These are phyloP conservation scores for Porites rus DNA, from an alignment of 92 coral and sea anemone species.

Conservation along the genomic window DNA sequence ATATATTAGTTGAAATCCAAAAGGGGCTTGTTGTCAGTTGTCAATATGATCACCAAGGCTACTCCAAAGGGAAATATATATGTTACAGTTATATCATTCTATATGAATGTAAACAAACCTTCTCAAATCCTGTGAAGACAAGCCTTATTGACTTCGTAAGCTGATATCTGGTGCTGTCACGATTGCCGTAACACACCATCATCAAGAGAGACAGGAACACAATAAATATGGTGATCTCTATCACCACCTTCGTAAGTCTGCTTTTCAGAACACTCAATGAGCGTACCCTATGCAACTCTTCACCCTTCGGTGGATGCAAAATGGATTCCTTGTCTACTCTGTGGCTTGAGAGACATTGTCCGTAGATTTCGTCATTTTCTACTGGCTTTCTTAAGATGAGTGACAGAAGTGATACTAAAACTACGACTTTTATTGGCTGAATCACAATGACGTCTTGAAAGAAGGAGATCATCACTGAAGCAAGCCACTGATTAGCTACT, in stretches of 20 bases:
- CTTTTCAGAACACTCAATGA: conserved; percentile 56
- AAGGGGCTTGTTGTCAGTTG: too few relatives aligned
- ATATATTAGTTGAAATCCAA: too few relatives aligned
- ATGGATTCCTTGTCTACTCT: conserved; percentile 12
- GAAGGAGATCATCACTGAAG: conserved; percentile 83
- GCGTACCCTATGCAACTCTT: conserved; percentile 70
- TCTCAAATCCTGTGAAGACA: conserved; percentile 63
- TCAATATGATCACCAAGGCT: too few relatives aligned
- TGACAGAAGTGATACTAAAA: conserved; percentile 75
- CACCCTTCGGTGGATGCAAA: conserved; percentile 68
- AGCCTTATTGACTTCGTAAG: conserved; percentile 63
- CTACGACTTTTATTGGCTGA: conserved; percentile 87
- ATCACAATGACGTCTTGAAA: conserved; percentile 87
- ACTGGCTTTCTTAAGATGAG: conserved; percentile 83
- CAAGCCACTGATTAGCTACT: conserved; percentile 86
- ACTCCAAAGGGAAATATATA: too few relatives aligned
- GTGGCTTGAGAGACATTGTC: conserved; percentile 61
- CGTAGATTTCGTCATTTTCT: conserved; percentile 72
- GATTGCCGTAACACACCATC: conserved; percentile 78
- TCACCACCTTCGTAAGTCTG: conserved; percentile 60
- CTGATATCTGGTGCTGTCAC: conserved; percentile 64
- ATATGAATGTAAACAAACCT: conserved; percentile 42
- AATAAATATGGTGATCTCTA: conserved; percentile 67
- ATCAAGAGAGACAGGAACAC: conserved; percentile 68
- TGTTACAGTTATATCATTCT: too few relatives aligned